Conservation (phyloP, 2,797 vertebrate species). For the Eospalax fontanierii region DNA sequence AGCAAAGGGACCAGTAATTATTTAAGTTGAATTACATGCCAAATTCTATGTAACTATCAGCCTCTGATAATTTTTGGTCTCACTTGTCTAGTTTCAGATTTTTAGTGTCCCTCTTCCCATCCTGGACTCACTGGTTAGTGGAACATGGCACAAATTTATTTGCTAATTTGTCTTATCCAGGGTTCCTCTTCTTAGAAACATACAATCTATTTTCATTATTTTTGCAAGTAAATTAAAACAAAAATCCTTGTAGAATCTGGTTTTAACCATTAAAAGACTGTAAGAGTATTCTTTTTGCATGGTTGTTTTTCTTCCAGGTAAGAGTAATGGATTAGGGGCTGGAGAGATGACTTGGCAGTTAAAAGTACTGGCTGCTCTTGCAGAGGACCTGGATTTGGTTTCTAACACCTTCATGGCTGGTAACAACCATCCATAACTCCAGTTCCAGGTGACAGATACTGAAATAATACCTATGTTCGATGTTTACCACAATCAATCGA, state of each 20-base stretch:
- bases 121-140: conserved; percentile 51
- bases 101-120: background rate
- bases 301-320: background rate
- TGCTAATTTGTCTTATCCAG: conserved; percentile 60
- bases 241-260: conserved; percentile 34
- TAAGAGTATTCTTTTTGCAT: background rate
- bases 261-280: conserved; percentile 18
- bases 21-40: conserved; percentile 58
- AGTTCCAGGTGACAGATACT: background rate
- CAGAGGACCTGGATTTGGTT: background rate
- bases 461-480: conserved; percentile 51
- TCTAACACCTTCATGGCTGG: no score
- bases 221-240: background rate
- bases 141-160: conserved; percentile 4
- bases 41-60: conserved; percentile 4
- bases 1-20: conserved; percentile 52
- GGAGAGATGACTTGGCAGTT: background rate
- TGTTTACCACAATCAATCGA: conserved; percentile 17
- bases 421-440: background rate
- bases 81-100: conserved; percentile 52
- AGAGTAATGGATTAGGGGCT: background rate
- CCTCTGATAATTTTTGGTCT: conserved; percentile 31
- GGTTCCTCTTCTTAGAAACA: conserved; percentile 8
- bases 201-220: conserved; percentile 37
- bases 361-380: background rate